Percentiles rank a stretch among this genome's conserved stretches.
phyloP scores from a whole-genome alignment of 2,888 invertebrate species.

The Phragmatobia fuliginosa region DNA sequence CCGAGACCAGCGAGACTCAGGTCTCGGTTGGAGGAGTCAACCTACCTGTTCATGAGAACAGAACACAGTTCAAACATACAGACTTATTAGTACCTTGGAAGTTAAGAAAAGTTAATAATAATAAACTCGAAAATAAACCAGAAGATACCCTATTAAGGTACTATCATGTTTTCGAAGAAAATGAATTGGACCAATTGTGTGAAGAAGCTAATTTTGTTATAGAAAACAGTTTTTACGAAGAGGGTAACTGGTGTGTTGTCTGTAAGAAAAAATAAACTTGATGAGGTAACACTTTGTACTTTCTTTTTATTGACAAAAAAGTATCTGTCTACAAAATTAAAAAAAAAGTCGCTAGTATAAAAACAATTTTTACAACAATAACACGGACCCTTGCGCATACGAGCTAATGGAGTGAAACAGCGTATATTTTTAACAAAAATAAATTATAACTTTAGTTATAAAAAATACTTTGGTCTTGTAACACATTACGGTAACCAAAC shows the following conservation, averaged over 20 bases:
- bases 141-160: conserved; percentile 91
- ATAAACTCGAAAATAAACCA: conserved; percentile 67
- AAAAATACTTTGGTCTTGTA: conserved; percentile 23
- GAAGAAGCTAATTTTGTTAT: conserved; percentile 84
- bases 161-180: conserved; percentile 97
- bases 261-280: conserved; percentile 87
- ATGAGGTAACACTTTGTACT: conserved; percentile 66
- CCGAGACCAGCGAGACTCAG: conserved; percentile 45
- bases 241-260: conserved; percentile 98
- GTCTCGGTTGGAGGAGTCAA: conserved; percentile 64
- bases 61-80: conserved; percentile 95
- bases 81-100: conserved; percentile 99
- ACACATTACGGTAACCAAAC: conserved; percentile 14
- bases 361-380: conserved; percentile 50
- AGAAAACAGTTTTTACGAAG: conserved; percentile 94
- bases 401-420: conserved; percentile 29
- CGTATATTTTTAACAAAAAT: conserved; percentile 20
- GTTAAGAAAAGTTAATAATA: conserved; percentile 76
- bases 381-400: conserved; percentile 46
- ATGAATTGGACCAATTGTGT: conserved; percentile 91
- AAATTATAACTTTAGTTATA: conserved; percentile 12
- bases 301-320: conserved; percentile 63
- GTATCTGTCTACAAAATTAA: conserved; percentile 68
- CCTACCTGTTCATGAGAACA: conserved; percentile 95
- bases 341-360: conserved; percentile 53